Conservation (phyloP, 1,140 invertebrate genomes). For the Fopius arisanus region DNA sequence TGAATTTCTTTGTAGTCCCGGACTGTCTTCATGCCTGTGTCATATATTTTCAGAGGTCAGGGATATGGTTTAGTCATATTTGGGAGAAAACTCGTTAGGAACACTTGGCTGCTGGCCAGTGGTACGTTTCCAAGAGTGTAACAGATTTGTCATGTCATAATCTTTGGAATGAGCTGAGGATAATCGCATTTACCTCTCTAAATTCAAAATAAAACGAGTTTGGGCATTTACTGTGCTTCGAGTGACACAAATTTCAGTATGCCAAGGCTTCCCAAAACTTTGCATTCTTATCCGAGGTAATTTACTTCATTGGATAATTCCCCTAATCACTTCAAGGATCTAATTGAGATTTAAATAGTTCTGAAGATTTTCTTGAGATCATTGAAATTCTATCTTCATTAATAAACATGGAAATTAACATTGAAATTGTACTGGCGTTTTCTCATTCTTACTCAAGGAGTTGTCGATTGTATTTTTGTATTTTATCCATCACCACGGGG, state of each 20-base stretch:
- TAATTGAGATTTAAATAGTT: too few relatives aligned
- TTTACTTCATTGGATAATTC: conserved; percentile 15
- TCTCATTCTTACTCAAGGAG: too few relatives aligned
- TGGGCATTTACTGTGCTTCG: conserved; percentile 9
- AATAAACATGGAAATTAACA: too few relatives aligned
- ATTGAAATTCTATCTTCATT: too few relatives aligned
- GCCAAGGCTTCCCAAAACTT: conserved; percentile 43
- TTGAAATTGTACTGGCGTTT: too few relatives aligned
- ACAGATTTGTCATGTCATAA: conserved; percentile 55
- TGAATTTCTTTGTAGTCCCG: background rate
- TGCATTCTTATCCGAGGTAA: conserved; percentile 46
- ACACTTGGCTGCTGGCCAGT: conserved; percentile 53
- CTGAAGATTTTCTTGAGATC: too few relatives aligned
- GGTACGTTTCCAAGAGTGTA: conserved; percentile 57
- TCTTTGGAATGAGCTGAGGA: conserved; percentile 36
- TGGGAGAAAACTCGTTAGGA: conserved; percentile 53
- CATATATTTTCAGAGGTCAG: conserved; percentile 36
- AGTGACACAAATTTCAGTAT: conserved; percentile 54
- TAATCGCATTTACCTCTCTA: conserved; percentile 53
- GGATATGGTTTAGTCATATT: conserved; percentile 49
- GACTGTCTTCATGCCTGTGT: background rate
- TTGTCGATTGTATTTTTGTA: too few relatives aligned
- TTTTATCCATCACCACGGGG: too few relatives aligned
- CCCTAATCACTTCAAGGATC: too few relatives aligned
- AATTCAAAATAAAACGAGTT: conserved; percentile 46